Evolutionary conservation across 2,797 vertebrate species (phyloP).

Genomic region (Coluber constrictor): DNA sequence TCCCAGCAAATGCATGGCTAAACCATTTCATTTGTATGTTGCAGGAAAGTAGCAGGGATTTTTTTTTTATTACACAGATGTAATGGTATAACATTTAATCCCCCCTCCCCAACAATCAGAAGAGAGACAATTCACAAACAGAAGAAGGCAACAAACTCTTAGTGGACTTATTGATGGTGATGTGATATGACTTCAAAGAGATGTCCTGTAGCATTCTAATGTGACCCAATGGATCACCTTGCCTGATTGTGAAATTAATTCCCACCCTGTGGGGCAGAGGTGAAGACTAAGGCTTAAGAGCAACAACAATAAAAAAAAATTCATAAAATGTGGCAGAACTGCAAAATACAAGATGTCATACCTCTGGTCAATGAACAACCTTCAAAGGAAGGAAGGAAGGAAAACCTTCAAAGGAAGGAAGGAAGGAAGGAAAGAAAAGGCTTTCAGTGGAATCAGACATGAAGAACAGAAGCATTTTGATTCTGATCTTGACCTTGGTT

Average conservation of each 20-base stretch:
- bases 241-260: constrained; percentile 1
- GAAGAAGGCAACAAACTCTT: neutral
- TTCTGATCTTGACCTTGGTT: neutral
- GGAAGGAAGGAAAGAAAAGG: neutral
- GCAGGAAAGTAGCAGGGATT: constrained; percentile 13
- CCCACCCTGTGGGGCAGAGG: neutral
- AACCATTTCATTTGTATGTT: constrained; percentile 21
- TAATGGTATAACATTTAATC: neutral
- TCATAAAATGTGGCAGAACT: neutral
- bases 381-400: neutral
- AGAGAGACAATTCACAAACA: constrained; percentile 24
- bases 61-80: constrained; percentile 20
- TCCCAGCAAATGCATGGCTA: constrained; percentile 1
- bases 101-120: neutral
- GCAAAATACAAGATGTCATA: neutral
- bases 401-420: neutral
- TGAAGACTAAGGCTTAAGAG: neutral
- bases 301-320: neutral
- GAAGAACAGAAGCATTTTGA: neutral
- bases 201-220: neutral
- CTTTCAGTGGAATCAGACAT: neutral
- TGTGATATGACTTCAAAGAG: neutral
- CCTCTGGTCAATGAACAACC: neutral
- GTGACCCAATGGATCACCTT: neutral
- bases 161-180: neutral